Percentiles rank a stretch among this genome's conserved stretches.
Conservation (phyloP, 1,140 invertebrate species). For the Drosophila nebulosa region DNA sequence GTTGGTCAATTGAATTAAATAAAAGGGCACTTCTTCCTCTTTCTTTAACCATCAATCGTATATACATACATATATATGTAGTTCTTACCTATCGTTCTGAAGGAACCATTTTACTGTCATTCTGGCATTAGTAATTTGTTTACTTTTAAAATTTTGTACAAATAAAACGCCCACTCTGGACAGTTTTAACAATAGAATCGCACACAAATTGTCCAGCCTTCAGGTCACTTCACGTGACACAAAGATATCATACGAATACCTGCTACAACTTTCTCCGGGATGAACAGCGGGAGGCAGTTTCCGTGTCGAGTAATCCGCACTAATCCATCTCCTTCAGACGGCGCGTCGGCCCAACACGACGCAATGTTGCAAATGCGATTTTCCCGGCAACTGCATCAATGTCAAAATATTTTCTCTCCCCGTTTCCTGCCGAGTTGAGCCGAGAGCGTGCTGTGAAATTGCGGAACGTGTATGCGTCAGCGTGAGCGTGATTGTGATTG, state of each 20-base stretch:
- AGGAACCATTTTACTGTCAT: neutral
- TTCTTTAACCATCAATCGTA: too few relatives aligned
- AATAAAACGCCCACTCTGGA: conserved; percentile 22
- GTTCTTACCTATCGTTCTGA: too few relatives aligned
- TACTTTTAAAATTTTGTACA: neutral
- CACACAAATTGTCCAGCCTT: neutral
- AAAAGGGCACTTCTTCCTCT: too few relatives aligned
- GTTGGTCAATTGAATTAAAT: too few relatives aligned
- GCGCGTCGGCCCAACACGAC: conserved; percentile 8
- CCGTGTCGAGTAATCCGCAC: conserved; percentile 42
- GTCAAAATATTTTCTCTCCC: conserved; percentile 60
- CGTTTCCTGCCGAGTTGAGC: neutral
- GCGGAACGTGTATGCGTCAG: conserved; percentile 37
- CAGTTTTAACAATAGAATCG: neutral
- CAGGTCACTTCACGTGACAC: neutral
- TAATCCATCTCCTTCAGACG: conserved; percentile 68
- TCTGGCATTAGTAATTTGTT: neutral
- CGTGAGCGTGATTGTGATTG: neutral
- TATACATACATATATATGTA: too few relatives aligned
- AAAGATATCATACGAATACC: conserved; percentile 34
- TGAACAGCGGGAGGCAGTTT: neutral
- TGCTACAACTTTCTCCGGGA: conserved; percentile 58
- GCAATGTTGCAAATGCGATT: conserved; percentile 67
- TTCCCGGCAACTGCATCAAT: conserved; percentile 64
- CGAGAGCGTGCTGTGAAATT: conserved; percentile 26